A percentile compares a stretch with the other conserved stretches of the same genome.
Evolutionary conservation across 2,797 vertebrate species (phyloP).

Genomic region (Sus cebifrons): DNA sequence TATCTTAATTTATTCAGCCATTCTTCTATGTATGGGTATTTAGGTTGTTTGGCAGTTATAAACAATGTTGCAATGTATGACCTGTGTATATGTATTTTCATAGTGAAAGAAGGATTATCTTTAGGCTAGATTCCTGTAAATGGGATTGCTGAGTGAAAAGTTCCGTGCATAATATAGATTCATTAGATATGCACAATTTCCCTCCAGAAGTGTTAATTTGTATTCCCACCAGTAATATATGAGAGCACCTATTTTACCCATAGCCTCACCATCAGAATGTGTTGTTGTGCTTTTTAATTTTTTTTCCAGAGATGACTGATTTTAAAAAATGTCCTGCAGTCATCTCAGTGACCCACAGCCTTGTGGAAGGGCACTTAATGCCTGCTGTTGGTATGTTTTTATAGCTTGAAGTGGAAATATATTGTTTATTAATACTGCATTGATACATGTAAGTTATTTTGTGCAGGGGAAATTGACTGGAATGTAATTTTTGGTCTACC

Average conservation of each 20-base stretch:
- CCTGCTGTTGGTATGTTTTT: conserved; percentile 8
- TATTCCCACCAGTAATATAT: conserved; percentile 13
- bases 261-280: conserved; percentile 35
- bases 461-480: conserved; percentile 50
- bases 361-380: conserved; percentile 55
- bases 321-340: conserved; percentile 54
- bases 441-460: conserved; percentile 36
- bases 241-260: not conserved
- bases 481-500: conserved; percentile 50
- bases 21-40: not conserved
- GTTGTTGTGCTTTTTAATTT: not conserved
- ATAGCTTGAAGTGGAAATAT: conserved; percentile 57
- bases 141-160: conserved; percentile 41
- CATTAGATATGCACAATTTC: conserved; percentile 42
- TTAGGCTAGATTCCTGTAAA: not conserved
- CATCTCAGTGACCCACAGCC: not conserved
- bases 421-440: not conserved
- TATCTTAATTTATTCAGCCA: not conserved
- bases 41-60: conserved; percentile 30
- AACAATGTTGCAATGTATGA: conserved; percentile 40
- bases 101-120: conserved; percentile 23
- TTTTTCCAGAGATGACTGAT: conserved; percentile 3
- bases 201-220: conserved; percentile 29
- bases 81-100: conserved; percentile 8
- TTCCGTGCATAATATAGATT: conserved; percentile 33